phyloP scores from a whole-genome alignment of 2,888 invertebrate species.

The Scrobipalpa atriplicella region DNA sequence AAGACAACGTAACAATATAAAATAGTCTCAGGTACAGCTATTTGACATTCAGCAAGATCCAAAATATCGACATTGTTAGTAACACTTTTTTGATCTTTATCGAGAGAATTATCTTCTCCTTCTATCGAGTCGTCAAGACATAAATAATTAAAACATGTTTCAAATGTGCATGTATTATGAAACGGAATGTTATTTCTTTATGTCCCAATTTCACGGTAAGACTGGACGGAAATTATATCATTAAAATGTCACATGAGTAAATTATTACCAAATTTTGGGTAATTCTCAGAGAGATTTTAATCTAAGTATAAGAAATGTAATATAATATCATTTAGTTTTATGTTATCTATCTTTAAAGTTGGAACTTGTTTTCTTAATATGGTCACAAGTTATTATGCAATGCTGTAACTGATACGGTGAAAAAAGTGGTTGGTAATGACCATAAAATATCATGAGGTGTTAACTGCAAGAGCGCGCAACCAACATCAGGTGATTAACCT shows the following conservation, averaged over 20 bases:
- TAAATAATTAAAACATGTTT: not conserved
- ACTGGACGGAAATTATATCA: constrained; percentile 20
- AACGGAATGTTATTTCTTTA: constrained; percentile 7
- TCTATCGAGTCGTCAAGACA: too few species aligned
- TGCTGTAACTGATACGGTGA: not conserved
- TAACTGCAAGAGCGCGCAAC: not conserved
- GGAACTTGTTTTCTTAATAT: not conserved
- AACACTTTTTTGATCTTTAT: not conserved
- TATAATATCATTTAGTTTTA: not conserved
- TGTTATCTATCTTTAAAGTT: not conserved
- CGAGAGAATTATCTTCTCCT: not conserved
- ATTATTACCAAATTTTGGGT: constrained; percentile 19
- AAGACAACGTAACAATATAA: not conserved
- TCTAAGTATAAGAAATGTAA: not conserved
- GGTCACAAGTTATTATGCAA: constrained; percentile 5
- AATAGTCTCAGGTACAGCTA: not conserved
- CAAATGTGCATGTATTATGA: not conserved
- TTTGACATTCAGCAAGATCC: constrained; percentile 1
- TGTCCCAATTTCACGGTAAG: not conserved
- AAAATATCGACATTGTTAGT: not conserved
- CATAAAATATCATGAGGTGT: not conserved
- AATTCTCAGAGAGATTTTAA: constrained; percentile 10
- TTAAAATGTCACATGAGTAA: constrained; percentile 18
- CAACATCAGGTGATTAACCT: constrained; percentile 16
- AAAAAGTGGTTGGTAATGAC: constrained; percentile 3